A percentile compares a stretch with the other conserved stretches of the same genome.
These are phyloP conservation scores for Python bivittatus DNA, from an alignment of 2,113 vertebrate species.

Conservation along the genomic window DNA sequence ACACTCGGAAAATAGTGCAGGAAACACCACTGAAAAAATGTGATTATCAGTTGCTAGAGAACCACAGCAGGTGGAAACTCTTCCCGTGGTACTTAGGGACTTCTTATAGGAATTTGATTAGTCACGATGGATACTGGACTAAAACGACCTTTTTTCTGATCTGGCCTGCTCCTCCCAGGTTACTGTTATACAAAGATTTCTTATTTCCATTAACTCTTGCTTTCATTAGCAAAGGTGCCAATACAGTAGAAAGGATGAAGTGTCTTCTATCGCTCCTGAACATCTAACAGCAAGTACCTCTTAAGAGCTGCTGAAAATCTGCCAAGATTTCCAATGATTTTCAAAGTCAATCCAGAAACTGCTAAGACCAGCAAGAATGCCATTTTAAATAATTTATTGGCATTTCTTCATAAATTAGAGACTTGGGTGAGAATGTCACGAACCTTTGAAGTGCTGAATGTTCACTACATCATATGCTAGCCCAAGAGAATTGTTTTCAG, in stretches of 20 bases:
- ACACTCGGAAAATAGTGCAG: background rate
- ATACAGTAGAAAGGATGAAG: background rate
- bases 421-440: conserved; percentile 59
- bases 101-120: background rate
- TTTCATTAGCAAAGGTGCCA: conserved; percentile 1
- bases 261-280: background rate
- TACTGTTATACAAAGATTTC: background rate
- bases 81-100: background rate
- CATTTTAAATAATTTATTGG: conserved; percentile 65
- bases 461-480: conserved; percentile 41
- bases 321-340: conserved; percentile 52
- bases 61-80: too few species aligned
- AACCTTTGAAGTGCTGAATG: conserved; percentile 53
- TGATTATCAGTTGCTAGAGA: background rate
- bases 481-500: conserved; percentile 51
- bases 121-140: background rate
- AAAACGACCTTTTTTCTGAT: background rate
- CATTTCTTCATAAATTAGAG: conserved; percentile 66
- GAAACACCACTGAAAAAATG: background rate
- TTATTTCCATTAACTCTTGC: background rate
- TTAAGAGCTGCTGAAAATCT: conserved; percentile 30
- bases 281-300: background rate
- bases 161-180: background rate
- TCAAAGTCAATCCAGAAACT: conserved; percentile 57
- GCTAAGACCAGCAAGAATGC: conserved; percentile 63